These are phyloP conservation scores for Embiotoca jacksoni DNA, from an alignment of 2,113 vertebrate species.

Conservation along the genomic window DNA sequence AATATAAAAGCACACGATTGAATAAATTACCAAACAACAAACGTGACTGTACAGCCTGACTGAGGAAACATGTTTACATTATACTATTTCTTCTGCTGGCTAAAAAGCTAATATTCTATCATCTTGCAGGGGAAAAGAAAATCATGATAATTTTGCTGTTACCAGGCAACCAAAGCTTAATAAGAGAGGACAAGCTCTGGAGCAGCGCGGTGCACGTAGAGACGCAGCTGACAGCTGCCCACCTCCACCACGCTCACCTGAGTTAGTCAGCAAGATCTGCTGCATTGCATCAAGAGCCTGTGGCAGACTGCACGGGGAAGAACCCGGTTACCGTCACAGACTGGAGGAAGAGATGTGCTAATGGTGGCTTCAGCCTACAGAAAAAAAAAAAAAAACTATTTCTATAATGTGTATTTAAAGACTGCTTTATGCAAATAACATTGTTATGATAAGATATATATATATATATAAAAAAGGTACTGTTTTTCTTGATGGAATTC, in stretches of 20 bases:
- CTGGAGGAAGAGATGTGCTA: neutral
- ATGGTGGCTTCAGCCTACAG: constrained; percentile 5
- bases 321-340: neutral
- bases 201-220: constrained; percentile 38
- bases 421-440: no score
- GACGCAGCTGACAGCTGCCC: constrained; percentile 63
- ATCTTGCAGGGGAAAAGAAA: constrained; percentile 36
- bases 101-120: constrained; percentile 58
- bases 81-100: constrained; percentile 30
- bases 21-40: neutral
- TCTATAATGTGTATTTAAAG: no score
- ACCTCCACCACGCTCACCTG: constrained; percentile 67
- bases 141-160: constrained; percentile 73
- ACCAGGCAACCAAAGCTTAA: constrained; percentile 81
- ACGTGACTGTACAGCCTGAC: constrained; percentile 12
- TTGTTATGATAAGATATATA: no score
- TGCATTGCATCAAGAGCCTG: constrained; percentile 62
- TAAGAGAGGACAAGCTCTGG: constrained; percentile 55
- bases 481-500: no score
- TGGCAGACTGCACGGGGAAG: constrained; percentile 29
- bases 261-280: constrained; percentile 58
- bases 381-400: neutral
- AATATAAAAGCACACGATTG: neutral
- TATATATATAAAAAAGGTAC: no score
- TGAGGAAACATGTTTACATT: constrained; percentile 11